Conservation (phyloP, 2,888 invertebrate genomes). For the Volucella inflata region DNA sequence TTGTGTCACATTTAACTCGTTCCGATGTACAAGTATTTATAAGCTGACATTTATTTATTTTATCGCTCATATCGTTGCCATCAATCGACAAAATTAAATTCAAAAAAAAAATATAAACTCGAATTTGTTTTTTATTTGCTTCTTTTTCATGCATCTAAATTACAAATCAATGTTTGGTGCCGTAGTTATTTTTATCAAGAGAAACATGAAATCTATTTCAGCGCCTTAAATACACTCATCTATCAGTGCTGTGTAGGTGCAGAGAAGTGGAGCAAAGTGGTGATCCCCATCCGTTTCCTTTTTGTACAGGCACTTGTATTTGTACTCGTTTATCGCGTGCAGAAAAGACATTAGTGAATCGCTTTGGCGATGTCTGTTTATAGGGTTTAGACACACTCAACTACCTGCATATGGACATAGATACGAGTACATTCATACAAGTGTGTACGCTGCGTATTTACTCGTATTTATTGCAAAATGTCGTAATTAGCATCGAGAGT, state of each 20-base stretch:
- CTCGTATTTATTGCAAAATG: conserved; percentile 62
- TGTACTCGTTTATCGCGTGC: conserved; percentile 60
- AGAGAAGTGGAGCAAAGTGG: neutral
- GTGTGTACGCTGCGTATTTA: conserved; percentile 46
- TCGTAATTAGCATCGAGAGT: conserved; percentile 53
- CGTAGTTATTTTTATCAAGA: conserved; percentile 64
- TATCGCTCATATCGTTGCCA: conserved; percentile 23
- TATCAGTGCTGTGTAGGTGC: conserved; percentile 35
- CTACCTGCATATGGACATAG: neutral
- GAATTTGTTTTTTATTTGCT: conserved; percentile 8
- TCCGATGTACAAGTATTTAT: neutral
- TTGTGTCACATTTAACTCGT: neutral
- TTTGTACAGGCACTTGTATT: neutral
- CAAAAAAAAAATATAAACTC: conserved; percentile 5
- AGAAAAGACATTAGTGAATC: conserved; percentile 49
- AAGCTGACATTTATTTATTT: conserved; percentile 9
- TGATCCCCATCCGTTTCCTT: neutral
- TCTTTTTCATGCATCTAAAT: conserved; percentile 28
- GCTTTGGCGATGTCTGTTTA: conserved; percentile 26
- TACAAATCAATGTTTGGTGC: conserved; percentile 63
- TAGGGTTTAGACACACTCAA: neutral
- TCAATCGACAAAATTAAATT: conserved; percentile 55
- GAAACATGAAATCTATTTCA: conserved; percentile 68
- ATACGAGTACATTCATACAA: conserved; percentile 11
- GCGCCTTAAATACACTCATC: conserved; percentile 21